phyloP scores from a whole-genome alignment of 2,797 vertebrate species.

The Prionace glauca region DNA sequence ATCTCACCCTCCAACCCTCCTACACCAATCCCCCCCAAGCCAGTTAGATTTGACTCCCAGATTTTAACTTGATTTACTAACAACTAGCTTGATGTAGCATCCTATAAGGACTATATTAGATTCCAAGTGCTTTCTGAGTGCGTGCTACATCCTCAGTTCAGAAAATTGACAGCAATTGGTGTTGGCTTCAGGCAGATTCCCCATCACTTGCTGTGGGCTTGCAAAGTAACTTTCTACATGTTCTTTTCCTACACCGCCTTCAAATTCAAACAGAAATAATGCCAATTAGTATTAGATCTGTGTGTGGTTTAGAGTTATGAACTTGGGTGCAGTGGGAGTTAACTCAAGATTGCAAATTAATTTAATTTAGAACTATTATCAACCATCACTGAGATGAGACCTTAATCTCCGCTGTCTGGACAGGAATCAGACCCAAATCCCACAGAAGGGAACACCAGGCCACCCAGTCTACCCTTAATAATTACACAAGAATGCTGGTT shows the following conservation, averaged over 20 bases:
- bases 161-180: neutral
- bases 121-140: neutral
- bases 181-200: neutral
- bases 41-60: neutral
- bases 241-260: neutral
- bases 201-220: neutral
- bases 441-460: neutral
- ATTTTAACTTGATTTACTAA: neutral
- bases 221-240: neutral
- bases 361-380: constrained; percentile 3
- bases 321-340: neutral
- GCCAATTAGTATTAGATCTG: neutral
- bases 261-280: neutral
- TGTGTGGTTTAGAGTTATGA: neutral
- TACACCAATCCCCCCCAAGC: neutral
- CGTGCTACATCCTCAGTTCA: neutral
- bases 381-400: neutral
- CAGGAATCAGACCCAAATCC: neutral
- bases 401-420: neutral
- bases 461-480: constrained; percentile 20
- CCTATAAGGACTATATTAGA: neutral
- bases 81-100: neutral
- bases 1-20: neutral
- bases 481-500: neutral
- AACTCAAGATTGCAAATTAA: neutral